Evolutionary conservation across 2,113 vertebrate species (phyloP).

Genomic region (Carassius gibelio): DNA sequence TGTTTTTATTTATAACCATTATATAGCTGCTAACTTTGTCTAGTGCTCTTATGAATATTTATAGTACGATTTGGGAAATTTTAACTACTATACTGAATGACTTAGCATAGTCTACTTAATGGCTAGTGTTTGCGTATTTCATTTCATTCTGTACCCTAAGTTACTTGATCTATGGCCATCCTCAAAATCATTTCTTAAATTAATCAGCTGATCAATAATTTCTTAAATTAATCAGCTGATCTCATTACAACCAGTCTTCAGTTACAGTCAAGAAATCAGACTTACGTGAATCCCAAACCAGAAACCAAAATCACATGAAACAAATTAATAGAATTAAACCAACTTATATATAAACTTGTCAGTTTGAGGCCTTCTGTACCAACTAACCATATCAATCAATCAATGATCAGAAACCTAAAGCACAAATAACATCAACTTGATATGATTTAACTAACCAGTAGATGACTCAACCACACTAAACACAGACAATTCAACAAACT

Average conservation of each 20-base stretch:
- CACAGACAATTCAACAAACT: not conserved
- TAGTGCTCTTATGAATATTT: too few species aligned
- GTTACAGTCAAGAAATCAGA: not conserved
- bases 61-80: too few species aligned
- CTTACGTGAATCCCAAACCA: not conserved
- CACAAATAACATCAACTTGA: not conserved
- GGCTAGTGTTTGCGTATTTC: too few species aligned
- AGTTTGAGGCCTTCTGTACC: not conserved
- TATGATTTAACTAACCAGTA: not conserved
- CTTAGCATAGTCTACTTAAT: too few species aligned
- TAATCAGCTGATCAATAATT: not conserved
- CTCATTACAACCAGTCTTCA: not conserved
- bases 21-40: too few species aligned
- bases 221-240: not conserved
- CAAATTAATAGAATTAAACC: not conserved
- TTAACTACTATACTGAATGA: too few species aligned
- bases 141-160: too few species aligned
- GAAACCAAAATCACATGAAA: not conserved
- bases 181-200: not conserved
- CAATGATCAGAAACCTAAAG: not conserved
- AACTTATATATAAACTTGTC: not conserved
- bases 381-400: not conserved
- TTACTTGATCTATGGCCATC: too few species aligned
- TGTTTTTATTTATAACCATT: too few species aligned
- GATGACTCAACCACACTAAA: not conserved